Evolutionary conservation across 2,888 invertebrate species (phyloP), one percentile per base, ranked within the genome.

Genomic region (Ornithoptera alexandrae): DNA sequence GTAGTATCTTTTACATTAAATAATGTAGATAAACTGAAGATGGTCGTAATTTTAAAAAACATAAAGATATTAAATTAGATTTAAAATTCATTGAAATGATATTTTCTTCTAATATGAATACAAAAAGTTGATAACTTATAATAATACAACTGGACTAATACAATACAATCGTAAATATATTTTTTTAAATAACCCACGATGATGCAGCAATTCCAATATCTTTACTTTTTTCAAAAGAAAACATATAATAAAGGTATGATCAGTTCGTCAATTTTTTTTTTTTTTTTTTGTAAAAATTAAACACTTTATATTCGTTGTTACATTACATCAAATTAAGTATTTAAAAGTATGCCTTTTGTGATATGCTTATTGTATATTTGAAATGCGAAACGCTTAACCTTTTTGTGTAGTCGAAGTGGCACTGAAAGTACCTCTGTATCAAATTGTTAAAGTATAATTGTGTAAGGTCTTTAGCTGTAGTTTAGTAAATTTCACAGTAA

Each of bases 401-500:
- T 53, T 53, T 4, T 6, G 1, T 53, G n/a, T 12, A 53, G 18
- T n/a, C 18, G 10, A 53, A n/a, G n/a, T n/a, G n/a, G n/a, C 53
- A n/a, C 53, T 53, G 50, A 18, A 50, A 50, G 58, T 4, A 73
- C 59, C 7, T 17, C 12, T 59, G 17, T 59, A 59, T 30, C 24
- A 59, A 7, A 24, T 4, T 59, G 24, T 60, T 15, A 61, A 20
- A 36, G 24, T 20, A 53, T 61, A 6, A 7, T 56, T 61, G 20
- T 53, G 60, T 39, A 62, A 22, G 36, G 0, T 67, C 42, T 62
- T 30, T n/a, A 60, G 20, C 57, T 64, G 67, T 46, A 65, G 65
- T n/a, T 62, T 65, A 57, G 39, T 42, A 17, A 20, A 12, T 62
- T 59, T 67, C 67, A 70, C 68, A 39, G 53, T 18, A 67, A 62